A percentile compares a stretch with the other conserved stretches of the same genome.
These are phyloP conservation scores for Sinopyrophorus schimmeli DNA, from an alignment of 2,888 invertebrate species.

Conservation along the genomic window DNA sequence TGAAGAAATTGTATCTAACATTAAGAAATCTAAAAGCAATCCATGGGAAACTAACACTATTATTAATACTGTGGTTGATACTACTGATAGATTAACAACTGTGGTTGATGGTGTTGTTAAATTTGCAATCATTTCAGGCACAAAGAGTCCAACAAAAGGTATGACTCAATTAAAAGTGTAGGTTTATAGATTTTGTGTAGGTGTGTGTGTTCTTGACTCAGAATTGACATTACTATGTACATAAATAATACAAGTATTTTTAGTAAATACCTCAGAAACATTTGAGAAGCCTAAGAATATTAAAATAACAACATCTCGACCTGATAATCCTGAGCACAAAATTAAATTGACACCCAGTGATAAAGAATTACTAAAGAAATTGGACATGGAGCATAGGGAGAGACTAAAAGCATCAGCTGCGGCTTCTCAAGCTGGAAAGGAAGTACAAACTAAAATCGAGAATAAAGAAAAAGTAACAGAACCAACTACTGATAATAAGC, in stretches of 20 bases:
- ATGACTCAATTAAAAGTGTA: too few relatives aligned
- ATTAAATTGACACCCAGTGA: conserved; percentile 59
- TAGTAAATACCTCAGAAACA: too few relatives aligned
- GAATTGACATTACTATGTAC: too few relatives aligned
- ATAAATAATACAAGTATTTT: too few relatives aligned
- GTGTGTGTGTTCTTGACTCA: too few relatives aligned
- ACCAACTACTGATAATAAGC: conserved; percentile 1
- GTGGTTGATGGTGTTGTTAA: conserved; percentile 69
- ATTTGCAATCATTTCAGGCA: conserved; percentile 19
- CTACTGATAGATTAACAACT: conserved; percentile 66
- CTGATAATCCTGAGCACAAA: conserved; percentile 31
- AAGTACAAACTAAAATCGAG: conserved; percentile 20
- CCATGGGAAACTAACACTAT: too few relatives aligned
- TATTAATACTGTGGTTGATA: too few relatives aligned
- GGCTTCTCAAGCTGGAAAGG: conserved; percentile 32
- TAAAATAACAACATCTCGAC: too few relatives aligned
- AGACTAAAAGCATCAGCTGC: conserved; percentile 37
- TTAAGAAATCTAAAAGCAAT: too few relatives aligned
- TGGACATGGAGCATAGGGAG: conserved; percentile 58
- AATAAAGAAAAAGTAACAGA: conserved; percentile 16
- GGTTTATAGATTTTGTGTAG: too few relatives aligned
- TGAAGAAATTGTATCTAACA: conserved; percentile 34
- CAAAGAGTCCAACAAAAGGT: not conserved
- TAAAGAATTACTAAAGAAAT: conserved; percentile 55
- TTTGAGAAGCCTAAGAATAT: too few relatives aligned